Base-by-base conservation (phyloP, 92 coral and sea anemone genomes). In the Porites evermanni region DNA sequence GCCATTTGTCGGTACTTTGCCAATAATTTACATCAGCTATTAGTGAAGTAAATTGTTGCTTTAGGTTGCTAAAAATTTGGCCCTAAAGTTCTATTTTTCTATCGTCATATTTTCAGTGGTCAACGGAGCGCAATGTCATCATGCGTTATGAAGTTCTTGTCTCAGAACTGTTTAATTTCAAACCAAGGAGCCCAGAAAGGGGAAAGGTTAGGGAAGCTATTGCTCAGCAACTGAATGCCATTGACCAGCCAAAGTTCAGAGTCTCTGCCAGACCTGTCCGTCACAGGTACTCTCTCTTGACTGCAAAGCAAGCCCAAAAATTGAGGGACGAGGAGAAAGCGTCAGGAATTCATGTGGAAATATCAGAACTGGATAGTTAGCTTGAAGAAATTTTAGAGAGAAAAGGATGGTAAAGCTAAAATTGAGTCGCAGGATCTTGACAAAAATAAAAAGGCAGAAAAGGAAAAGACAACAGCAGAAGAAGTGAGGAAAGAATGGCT, bases 401-500 rank as follows among this genome's bases (percentile, higher is more conserved):
- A 60, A 52, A 83, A 47, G 79, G 66, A 65, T 83, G 88, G 71
- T 77, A 89, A 76, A 70, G 23, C 51, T 75, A 53, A 75, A 75
- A 75, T 75, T 20, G 66, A 75, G 32, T 75, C 47, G 21, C 65
- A 75, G 66, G 71, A 67, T 67, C 80, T 87, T 63, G 56, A 84
- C 47, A 63, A 50, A 63, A 73, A 73, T 21, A 80, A 64, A 63
- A 74, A 73, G 51, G 38, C 77, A 13, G 92, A 75, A 74, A 76
- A 75, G 53, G 82, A 74, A 29, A 74, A 73, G 68, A 66, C 72
- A 50, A 59, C 82, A n/a, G 88, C 88, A 59, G 65, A 80, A 81
- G 82, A 84, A 44, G 83, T 79, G 67, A 84, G 89, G 80, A 78
- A 51, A 89, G 89, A 59, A 89, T 89, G 89, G 64, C 70, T 50